phyloP scores from a whole-genome alignment of 2,113 vertebrate genomes.

The Bambusicola thoracicus region DNA sequence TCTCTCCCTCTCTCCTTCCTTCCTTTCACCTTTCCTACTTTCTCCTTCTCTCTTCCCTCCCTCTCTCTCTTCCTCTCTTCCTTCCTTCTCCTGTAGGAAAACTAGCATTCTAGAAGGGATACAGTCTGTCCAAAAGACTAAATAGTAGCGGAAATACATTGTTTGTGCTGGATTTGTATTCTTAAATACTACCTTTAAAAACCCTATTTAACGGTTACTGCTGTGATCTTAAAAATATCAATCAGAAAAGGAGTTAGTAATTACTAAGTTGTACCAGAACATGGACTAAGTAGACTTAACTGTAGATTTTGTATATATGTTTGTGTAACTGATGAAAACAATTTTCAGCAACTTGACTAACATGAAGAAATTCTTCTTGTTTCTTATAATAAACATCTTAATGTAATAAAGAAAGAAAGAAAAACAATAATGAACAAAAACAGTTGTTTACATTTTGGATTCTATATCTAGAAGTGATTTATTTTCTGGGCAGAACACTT shows the following conservation, averaged over 20 bases:
- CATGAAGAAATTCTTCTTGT: constrained; percentile 28
- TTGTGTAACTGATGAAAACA: constrained; percentile 71
- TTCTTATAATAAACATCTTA: constrained; percentile 45
- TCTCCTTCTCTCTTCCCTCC: too few species aligned
- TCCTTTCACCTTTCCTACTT: neutral
- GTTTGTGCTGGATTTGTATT: constrained; percentile 65
- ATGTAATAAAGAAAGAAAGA: neutral
- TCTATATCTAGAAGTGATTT: neutral
- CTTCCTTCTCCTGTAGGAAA: constrained; percentile 26
- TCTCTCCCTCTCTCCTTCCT: neutral
- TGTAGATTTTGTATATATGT: constrained; percentile 56
- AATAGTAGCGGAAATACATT: constrained; percentile 53
- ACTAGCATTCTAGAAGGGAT: constrained; percentile 60
- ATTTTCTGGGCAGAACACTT: neutral
- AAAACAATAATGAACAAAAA: constrained; percentile 17
- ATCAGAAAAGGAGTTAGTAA: constrained; percentile 75
- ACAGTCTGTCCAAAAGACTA: constrained; percentile 70
- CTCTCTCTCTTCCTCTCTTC: neutral
- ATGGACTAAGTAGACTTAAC: constrained; percentile 75
- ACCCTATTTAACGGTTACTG: constrained; percentile 69
- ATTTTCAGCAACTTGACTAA: constrained; percentile 48
- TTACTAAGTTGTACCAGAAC: constrained; percentile 62
- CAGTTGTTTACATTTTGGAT: constrained; percentile 19
- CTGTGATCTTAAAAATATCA: constrained; percentile 74
- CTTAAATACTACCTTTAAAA: constrained; percentile 73